A percentile compares a stretch with the other conserved stretches of the same genome.
Evolutionary conservation across 2,888 invertebrate species (phyloP).

Genomic region (Hypercompe scribonia): DNA sequence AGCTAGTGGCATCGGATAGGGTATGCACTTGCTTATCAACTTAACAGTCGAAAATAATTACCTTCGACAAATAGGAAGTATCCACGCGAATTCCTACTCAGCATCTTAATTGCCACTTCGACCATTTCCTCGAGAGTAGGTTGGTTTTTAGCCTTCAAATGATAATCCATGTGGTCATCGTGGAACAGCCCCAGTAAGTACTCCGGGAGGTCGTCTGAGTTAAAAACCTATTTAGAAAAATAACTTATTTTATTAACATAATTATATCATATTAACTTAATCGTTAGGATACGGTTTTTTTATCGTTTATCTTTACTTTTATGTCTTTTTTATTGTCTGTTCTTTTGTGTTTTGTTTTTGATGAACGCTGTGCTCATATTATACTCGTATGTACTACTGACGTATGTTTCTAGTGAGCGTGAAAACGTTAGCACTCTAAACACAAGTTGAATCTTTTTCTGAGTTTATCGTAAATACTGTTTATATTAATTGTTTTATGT

Average conservation of each 20-base stretch:
- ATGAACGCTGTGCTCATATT: too few relatives aligned
- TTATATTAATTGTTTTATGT: too few relatives aligned
- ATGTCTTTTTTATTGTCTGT: too few relatives aligned
- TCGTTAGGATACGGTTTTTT: too few relatives aligned
- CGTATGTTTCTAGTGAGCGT: too few relatives aligned
- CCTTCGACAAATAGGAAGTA: slow-evolving; percentile 92
- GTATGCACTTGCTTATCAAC: not conserved
- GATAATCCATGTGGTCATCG: slow-evolving; percentile 90
- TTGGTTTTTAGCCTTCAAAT: slow-evolving; percentile 88
- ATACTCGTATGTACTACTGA: too few relatives aligned
- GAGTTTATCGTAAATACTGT: too few relatives aligned
- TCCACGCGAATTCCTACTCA: slow-evolving; percentile 88
- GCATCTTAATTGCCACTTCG: slow-evolving; percentile 89
- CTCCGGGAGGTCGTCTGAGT: slow-evolving; percentile 84
- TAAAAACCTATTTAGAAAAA: slow-evolving; percentile 63
- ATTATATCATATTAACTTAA: too few relatives aligned
- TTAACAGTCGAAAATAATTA: slow-evolving; percentile 37
- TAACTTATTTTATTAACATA: not conserved
- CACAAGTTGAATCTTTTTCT: too few relatives aligned
- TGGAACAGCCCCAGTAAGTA: slow-evolving; percentile 91
- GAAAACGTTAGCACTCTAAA: too few relatives aligned
- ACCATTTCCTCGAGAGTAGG: slow-evolving; percentile 92
- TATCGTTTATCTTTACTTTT: too few relatives aligned
- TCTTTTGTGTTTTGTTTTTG: too few relatives aligned
- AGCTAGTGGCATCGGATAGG: not conserved